Evolutionary conservation across 2,888 invertebrate species (phyloP).

Genomic region (Ophion obscuratus): DNA sequence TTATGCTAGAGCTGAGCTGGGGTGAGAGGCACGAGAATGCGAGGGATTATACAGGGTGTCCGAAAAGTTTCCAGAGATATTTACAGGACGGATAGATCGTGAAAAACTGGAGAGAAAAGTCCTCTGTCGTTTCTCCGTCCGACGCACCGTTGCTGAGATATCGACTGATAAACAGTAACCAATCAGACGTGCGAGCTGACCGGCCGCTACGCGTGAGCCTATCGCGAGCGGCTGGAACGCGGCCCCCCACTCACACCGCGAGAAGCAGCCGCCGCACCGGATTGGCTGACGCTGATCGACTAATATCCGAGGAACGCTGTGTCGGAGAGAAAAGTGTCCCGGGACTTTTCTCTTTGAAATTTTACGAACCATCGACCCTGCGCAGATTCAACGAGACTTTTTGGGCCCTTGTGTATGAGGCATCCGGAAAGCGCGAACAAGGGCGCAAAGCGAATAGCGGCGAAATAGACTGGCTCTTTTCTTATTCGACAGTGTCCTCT

Average conservation of each 20-base stretch:
- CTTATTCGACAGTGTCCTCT: slow-evolving; percentile 7
- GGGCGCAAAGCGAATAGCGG: not conserved
- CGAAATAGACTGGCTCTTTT: not conserved
- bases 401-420: not conserved
- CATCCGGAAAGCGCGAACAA: not conserved
- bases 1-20: not conserved
- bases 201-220: too few relatives aligned
- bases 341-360: not conserved
- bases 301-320: not conserved
- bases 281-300: not conserved
- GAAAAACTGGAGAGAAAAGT: not conserved
- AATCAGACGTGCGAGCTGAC: not conserved
- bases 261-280: not conserved
- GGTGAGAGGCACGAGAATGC: not conserved
- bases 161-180: not conserved
- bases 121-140: not conserved
- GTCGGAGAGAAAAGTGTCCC: not conserved
- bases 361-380: not conserved
- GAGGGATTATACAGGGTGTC: not conserved
- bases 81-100: not conserved
- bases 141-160: not conserved
- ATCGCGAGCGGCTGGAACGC: too few relatives aligned
- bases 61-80: not conserved
- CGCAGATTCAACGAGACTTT: not conserved
- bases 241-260: too few relatives aligned